Conservation (phyloP, 2,113 vertebrate genomes). For the Taxidea taxus region DNA sequence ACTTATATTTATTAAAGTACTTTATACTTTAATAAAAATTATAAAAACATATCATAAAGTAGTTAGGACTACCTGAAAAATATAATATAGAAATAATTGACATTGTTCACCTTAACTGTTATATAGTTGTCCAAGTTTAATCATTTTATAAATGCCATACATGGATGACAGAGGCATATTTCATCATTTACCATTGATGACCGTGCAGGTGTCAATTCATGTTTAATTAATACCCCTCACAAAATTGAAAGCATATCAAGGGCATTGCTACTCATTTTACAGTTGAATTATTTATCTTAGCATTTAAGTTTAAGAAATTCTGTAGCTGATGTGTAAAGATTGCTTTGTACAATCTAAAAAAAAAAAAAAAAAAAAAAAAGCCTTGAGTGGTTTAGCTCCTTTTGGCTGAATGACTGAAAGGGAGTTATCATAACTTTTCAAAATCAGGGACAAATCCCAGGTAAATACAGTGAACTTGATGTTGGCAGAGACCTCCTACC, state of each 20-base stretch:
- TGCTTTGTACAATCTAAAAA: neutral
- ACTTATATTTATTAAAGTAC: no score
- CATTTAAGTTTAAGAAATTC: neutral
- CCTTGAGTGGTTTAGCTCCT: neutral
- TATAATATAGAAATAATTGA: neutral
- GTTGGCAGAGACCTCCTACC: neutral
- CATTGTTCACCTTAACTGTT: neutral
- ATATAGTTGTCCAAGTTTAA: neutral
- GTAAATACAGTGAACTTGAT: neutral
- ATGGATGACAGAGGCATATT: neutral
- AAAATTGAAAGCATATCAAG: neutral
- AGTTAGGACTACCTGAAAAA: neutral
- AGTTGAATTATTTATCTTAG: neutral
- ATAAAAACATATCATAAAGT: neutral
- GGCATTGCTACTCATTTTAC: neutral
- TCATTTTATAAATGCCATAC: neutral
- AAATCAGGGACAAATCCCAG: neutral
- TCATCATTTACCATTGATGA: neutral
- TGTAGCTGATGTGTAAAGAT: neutral
- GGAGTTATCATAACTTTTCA: neutral
- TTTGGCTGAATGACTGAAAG: neutral
- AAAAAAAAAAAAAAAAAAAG: neutral
- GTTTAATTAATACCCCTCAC: neutral
- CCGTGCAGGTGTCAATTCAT: neutral
- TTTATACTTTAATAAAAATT: no score